phyloP scores from a whole-genome alignment of 2,113 vertebrate species.

The Pterophyllum scalare region DNA sequence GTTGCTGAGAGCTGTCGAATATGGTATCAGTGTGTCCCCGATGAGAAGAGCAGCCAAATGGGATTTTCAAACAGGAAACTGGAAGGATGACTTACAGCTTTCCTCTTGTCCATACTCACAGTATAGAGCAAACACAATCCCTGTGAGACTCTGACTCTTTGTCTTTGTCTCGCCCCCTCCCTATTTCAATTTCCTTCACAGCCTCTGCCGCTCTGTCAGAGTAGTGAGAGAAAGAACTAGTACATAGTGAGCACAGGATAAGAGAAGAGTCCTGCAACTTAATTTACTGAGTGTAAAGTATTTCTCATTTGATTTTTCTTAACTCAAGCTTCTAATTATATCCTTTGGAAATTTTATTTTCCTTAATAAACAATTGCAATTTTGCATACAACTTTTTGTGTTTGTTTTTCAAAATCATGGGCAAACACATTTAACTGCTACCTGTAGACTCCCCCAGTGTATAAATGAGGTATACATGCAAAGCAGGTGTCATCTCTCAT shows the following conservation, averaged over 20 bases:
- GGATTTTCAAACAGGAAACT: slow-evolving; percentile 61
- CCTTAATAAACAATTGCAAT: background rate
- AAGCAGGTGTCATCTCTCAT: slow-evolving; percentile 3
- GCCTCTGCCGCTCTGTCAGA: background rate
- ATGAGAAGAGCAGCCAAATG: slow-evolving; percentile 8
- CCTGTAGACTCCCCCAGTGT: slow-evolving; percentile 15
- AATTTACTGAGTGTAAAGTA: slow-evolving; percentile 31
- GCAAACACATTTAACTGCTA: slow-evolving; percentile 6
- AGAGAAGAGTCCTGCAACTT: slow-evolving; percentile 7
- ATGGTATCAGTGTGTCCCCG: slow-evolving; percentile 2
- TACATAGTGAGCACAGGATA: background rate
- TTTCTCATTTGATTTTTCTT: slow-evolving; percentile 17
- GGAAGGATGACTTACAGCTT: slow-evolving; percentile 45
- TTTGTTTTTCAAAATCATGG: background rate
- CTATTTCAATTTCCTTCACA: background rate
- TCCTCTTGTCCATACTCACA: slow-evolving; percentile 39
- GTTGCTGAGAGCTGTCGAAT: background rate
- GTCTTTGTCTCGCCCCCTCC: background rate
- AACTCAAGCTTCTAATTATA: slow-evolving; percentile 15
- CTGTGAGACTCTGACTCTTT: slow-evolving; percentile 39
- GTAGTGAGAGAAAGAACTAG: background rate
- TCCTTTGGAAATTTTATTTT: slow-evolving; percentile 14
- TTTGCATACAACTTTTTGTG: no score
- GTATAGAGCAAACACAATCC: slow-evolving; percentile 32
- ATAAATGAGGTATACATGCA: slow-evolving; percentile 3